phyloP scores from a whole-genome alignment of 2,888 invertebrate species.

The Acrobasis repandana region DNA sequence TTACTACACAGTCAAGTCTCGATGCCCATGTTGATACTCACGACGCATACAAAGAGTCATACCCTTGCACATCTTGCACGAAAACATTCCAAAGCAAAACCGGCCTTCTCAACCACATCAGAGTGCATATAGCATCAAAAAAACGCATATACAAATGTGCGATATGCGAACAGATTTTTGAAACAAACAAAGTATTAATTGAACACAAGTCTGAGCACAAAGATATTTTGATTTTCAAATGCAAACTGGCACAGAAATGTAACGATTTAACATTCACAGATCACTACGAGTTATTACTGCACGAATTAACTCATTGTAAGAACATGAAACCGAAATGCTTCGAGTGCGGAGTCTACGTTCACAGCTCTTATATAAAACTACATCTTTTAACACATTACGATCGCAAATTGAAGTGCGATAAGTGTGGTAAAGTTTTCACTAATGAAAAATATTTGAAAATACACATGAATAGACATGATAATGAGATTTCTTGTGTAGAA shows the following conservation, averaged over 20 bases:
- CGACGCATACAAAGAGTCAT: slow-evolving; percentile 9
- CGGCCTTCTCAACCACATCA: slow-evolving; percentile 30
- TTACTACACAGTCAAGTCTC: neutral
- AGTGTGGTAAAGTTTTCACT: slow-evolving; percentile 25
- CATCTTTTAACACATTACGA: slow-evolving; percentile 41
- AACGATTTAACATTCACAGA: slow-evolving; percentile 42
- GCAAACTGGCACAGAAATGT: slow-evolving; percentile 27
- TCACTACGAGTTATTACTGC: slow-evolving; percentile 39
- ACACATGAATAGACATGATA: slow-evolving; percentile 33
- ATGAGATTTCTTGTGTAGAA: slow-evolving; percentile 26
- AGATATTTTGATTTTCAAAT: slow-evolving; percentile 33
- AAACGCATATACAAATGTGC: slow-evolving; percentile 34
- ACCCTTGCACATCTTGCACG: slow-evolving; percentile 21
- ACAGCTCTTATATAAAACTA: slow-evolving; percentile 22
- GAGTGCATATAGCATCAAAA: slow-evolving; percentile 19
- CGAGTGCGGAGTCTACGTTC: slow-evolving; percentile 36
- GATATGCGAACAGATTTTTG: slow-evolving; percentile 35
- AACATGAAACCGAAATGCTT: slow-evolving; percentile 30
- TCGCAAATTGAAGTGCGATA: slow-evolving; percentile 26
- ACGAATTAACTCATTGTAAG: slow-evolving; percentile 33
- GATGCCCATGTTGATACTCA: neutral
- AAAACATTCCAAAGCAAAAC: slow-evolving; percentile 19
- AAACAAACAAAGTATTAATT: slow-evolving; percentile 37
- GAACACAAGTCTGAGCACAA: slow-evolving; percentile 39
- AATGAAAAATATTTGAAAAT: neutral